A percentile compares a stretch with the other conserved stretches of the same genome.
Conservation (phyloP, 2,797 vertebrate species). For the Schizothorax lantsangensis region DNA sequence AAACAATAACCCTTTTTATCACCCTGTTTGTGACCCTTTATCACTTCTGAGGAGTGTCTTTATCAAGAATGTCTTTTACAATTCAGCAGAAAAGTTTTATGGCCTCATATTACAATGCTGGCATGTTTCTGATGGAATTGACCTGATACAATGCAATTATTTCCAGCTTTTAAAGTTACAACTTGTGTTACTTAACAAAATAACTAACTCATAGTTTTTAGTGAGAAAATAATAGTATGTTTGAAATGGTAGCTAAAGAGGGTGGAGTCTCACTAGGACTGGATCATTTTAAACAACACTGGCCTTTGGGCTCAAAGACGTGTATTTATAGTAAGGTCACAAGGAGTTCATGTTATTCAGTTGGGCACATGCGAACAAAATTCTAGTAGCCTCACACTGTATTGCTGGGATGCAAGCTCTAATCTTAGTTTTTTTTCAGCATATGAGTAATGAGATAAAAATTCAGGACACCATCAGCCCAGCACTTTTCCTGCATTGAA, state of each 20-base stretch:
- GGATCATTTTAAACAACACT: not conserved
- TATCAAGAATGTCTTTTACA: constrained; percentile 7
- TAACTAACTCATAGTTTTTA: not conserved
- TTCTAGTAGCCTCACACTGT: constrained; percentile 37
- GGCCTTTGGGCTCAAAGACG: not conserved
- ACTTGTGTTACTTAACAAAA: not conserved
- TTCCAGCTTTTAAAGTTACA: not conserved
- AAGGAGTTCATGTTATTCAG: constrained; percentile 43
- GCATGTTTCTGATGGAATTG: not conserved
- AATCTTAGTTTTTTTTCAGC: constrained; percentile 56
- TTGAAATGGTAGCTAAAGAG: not conserved
- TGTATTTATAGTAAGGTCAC: constrained; percentile 40
- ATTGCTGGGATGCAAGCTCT: constrained; percentile 53
- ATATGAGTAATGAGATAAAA: constrained; percentile 60
- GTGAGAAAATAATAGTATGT: not conserved
- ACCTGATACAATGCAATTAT: not conserved
- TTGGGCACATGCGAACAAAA: constrained; percentile 44
- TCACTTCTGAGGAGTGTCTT: not conserved
- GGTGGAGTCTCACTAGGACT: not conserved
- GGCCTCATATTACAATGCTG: not conserved
- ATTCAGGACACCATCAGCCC: constrained; percentile 24
- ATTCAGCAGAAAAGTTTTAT: not conserved
- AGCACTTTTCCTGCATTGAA: constrained; percentile 13
- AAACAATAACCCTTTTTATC: not conserved
- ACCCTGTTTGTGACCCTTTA: constrained; percentile 6